phyloP scores from a whole-genome alignment of 2,113 vertebrate species.

The Phalacrocorax pelagicus region DNA sequence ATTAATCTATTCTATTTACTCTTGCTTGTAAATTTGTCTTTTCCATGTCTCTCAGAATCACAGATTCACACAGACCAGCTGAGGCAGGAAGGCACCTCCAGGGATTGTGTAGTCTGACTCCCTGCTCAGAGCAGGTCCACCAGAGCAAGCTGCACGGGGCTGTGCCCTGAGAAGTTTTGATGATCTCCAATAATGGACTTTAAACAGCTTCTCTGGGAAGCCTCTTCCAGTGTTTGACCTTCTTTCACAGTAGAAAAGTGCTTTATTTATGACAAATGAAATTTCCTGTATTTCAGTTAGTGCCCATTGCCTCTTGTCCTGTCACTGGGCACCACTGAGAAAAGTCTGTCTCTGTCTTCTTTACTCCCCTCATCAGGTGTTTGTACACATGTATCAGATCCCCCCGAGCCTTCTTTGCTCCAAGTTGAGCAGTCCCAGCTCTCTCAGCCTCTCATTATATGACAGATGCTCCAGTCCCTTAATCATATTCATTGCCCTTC shows the following conservation, averaged over 20 bases:
- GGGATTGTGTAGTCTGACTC: not conserved
- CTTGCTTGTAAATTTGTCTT: not conserved
- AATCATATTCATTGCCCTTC: not conserved
- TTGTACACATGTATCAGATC: not conserved
- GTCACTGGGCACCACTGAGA: not conserved
- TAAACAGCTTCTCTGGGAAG: not conserved
- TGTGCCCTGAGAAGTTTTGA: not conserved
- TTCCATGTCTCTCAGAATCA: not conserved
- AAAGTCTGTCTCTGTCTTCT: not conserved
- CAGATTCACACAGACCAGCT: not conserved
- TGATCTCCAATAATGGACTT: not conserved
- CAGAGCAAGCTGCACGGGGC: not conserved
- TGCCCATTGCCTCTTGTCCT: not conserved
- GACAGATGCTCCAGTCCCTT: not conserved
- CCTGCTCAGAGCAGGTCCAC: not conserved
- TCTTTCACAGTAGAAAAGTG: not conserved
- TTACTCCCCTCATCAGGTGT: not conserved
- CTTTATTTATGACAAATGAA: not conserved
- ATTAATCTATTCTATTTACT: not conserved
- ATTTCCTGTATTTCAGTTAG: not conserved
- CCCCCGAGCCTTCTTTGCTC: not conserved
- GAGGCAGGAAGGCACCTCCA: not conserved
- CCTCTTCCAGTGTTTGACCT: not conserved
- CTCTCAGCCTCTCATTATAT: not conserved
- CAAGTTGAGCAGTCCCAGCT: not conserved